Base-by-base conservation (phyloP, 2,888 invertebrate species). In the Latheticus oryzae region DNA sequence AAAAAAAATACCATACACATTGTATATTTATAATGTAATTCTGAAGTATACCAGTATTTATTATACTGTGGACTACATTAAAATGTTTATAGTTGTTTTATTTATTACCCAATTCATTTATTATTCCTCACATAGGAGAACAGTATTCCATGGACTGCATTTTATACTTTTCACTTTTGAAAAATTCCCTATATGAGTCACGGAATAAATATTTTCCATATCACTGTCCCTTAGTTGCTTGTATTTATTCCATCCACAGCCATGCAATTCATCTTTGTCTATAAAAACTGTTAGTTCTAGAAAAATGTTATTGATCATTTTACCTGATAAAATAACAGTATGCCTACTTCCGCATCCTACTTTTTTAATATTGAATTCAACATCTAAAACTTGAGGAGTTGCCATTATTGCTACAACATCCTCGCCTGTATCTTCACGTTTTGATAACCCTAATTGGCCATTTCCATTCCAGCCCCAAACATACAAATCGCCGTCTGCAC, bases 381-480 rank as follows among this genome's bases (percentile, higher is more conserved):
- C 76, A 69, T 86, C 82, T 24, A 83, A 79, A 2, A 85, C 73
- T 63, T 81, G 80, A 12, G 83, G 80, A 15, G 78, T 70, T 1
- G 84, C 78, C 68, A 81, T 73, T 17, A 82, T 73, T 13, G 77
- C 76, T 62, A 81, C 70, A 35, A 68, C 66, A 38, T 40, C 54
- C 9, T 63, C 70, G 58, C 76, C 73, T 21, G 72, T 73, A 55
- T 80, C 79, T 57, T 79, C 73, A 3, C 74, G 71, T 19, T 78
- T 75, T 17, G 12, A 23, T 12, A 90, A 76, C 3, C 95, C 95
- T 8, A 96, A 78, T 76, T 96, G 94, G 0, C 95, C 95, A 69
- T 85, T 85, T 60, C 89, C 87, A 78, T 96, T 96, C 89, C 91
- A 94, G 3, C 96, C 96, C 95, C 96, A 96, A 1, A 85, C 83